Evolutionary conservation across 2,888 invertebrate genomes (phyloP).

Genomic region (Lithophane leautieri): DNA sequence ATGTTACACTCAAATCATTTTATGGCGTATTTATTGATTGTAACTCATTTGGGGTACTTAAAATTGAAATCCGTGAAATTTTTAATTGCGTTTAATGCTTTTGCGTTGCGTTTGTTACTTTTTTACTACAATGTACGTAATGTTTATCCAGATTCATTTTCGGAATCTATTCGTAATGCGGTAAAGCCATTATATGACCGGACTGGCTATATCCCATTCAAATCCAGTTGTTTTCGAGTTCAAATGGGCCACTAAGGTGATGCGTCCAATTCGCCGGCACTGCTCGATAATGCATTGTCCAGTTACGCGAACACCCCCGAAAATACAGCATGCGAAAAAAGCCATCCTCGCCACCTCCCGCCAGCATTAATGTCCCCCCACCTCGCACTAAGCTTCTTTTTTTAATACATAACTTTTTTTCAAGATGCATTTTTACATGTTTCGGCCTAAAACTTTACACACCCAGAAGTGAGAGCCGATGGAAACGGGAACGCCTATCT

Average conservation of each 20-base stretch:
- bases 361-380: slow-evolving; percentile 88
- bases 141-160: slow-evolving; percentile 55
- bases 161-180: slow-evolving; percentile 49
- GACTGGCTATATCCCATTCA: slow-evolving; percentile 66
- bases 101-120: slow-evolving; percentile 62
- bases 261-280: slow-evolving; percentile 81
- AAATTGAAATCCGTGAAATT: slow-evolving; percentile 69
- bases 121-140: slow-evolving; percentile 52
- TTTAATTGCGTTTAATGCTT: slow-evolving; percentile 66
- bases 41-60: slow-evolving; percentile 67
- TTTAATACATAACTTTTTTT: slow-evolving; percentile 91
- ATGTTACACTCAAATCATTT: slow-evolving; percentile 67
- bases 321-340: slow-evolving; percentile 90
- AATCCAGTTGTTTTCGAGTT: slow-evolving; percentile 77
- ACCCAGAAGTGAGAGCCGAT: slow-evolving; percentile 85
- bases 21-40: slow-evolving; percentile 68
- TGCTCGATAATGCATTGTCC: slow-evolving; percentile 89
- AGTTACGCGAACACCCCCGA: slow-evolving; percentile 88
- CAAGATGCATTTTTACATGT: slow-evolving; percentile 91
- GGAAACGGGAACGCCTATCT: slow-evolving; percentile 87
- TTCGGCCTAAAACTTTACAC: slow-evolving; percentile 91
- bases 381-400: slow-evolving; percentile 90
- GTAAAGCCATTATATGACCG: slow-evolving; percentile 46
- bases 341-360: slow-evolving; percentile 87
- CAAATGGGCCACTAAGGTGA: slow-evolving; percentile 86